phyloP scores from a whole-genome alignment of 2,797 vertebrate genomes.

The Chrosomus eos region DNA sequence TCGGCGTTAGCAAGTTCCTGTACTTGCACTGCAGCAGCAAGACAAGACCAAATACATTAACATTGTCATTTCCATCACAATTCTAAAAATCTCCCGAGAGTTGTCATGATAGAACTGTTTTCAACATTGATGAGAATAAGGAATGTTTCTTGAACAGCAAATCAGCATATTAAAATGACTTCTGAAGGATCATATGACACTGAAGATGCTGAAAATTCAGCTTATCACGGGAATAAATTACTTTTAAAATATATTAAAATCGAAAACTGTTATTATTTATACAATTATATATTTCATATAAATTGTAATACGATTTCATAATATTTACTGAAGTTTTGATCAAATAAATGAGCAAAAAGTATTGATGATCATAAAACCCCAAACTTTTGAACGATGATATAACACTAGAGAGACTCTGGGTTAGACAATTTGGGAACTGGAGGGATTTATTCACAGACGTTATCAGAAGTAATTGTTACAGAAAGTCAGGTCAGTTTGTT shows the following conservation, averaged over 20 bases:
- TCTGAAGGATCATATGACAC: background rate
- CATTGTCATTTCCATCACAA: no score
- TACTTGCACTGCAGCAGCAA: no score
- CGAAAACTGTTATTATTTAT: background rate
- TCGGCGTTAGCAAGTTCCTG: no score
- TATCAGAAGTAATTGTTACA: slow-evolving; percentile 43
- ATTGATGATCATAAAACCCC: background rate
- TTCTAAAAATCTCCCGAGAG: no score
- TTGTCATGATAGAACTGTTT: no score
- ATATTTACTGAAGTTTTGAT: background rate
- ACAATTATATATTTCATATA: background rate
- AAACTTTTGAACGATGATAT: background rate
- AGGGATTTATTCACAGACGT: slow-evolving; percentile 47
- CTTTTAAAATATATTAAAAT: background rate
- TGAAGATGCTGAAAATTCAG: background rate
- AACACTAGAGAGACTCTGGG: slow-evolving; percentile 2
- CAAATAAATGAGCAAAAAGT: background rate
- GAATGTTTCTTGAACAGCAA: background rate
- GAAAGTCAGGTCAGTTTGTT: slow-evolving; percentile 71
- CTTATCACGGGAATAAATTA: background rate
- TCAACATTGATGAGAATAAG: no score
- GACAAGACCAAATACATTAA: no score
- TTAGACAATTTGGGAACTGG: slow-evolving; percentile 31
- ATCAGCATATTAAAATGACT: background rate
- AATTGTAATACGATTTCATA: background rate